A percentile compares a stretch with the other conserved stretches of the same genome.
Conservation (phyloP, 2,888 invertebrate genomes). For the Octonoba sinensis region DNA sequence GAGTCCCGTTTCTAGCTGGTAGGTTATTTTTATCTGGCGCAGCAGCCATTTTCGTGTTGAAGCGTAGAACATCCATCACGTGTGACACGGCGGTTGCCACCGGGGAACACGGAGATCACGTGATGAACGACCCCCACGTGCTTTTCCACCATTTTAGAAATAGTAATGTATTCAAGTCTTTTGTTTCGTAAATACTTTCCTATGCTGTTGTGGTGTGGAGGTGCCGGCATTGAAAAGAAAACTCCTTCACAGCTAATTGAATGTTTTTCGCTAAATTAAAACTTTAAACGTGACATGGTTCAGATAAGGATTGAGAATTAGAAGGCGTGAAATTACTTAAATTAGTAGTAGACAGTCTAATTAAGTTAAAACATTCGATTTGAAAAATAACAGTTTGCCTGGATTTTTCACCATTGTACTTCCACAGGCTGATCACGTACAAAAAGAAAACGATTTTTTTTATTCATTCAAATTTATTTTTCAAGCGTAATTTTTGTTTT, state of each 20-base stretch:
- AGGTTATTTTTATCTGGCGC: conserved; percentile 50
- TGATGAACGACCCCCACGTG: conserved; percentile 52
- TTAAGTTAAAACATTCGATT: too few species aligned
- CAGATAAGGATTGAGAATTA: background rate
- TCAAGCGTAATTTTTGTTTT: too few species aligned
- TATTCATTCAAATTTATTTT: too few species aligned
- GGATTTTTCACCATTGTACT: too few species aligned
- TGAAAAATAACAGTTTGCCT: too few species aligned
- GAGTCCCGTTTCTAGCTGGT: conserved; percentile 1
- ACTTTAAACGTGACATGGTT: background rate
- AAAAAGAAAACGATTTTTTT: too few species aligned
- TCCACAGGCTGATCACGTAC: too few species aligned
- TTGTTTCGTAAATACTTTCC: conserved; percentile 11
- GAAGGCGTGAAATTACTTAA: too few species aligned
- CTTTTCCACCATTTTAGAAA: conserved; percentile 4
- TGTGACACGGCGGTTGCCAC: conserved; percentile 35
- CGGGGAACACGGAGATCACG: conserved; percentile 45
- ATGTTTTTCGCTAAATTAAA: conserved; percentile 34
- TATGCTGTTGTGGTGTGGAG: too few species aligned
- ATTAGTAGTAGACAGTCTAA: too few species aligned
- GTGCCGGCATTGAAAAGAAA: background rate
- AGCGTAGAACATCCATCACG: conserved; percentile 60
- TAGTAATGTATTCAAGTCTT: conserved; percentile 3
- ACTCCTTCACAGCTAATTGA: conserved; percentile 38
- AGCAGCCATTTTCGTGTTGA: conserved; percentile 59